Base-by-base conservation (phyloP, 2,888 invertebrate genomes). In the Andrena minutula region DNA sequence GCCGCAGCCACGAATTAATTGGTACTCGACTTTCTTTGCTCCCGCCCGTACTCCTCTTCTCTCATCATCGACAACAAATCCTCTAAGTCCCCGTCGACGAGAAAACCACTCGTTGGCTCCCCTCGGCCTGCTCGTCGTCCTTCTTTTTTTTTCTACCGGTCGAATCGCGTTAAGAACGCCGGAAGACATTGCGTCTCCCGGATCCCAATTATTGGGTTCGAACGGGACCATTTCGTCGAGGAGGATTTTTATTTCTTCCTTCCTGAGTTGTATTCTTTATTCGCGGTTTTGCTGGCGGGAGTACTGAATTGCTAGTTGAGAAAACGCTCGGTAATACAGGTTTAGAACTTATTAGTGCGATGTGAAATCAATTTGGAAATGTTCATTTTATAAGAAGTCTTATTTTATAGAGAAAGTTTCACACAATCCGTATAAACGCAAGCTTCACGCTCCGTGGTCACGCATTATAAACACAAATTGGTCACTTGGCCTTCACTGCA, bases 1-100 rank as follows among this genome's bases (percentile, higher is more conserved):
- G 82, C 70, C 79, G 75, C 81, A 73, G 78, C 87, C 87, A 74
- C 86, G 85, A 87, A 80, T 86, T 88, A 88, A 88, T 88, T 88
- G 88, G 87, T 79, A 76, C 87, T 88, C 88, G 86, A 88, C 82
- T 83, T 86, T 83, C 83, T 79, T 82, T 74, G 61, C 30, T 61
- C 3, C 58, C 61, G 51, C 58, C 28, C 60, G 47, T 28, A 60
- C 30, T 47, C n/a, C 32, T 30, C 47, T 7, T 32, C 30, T 53
- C 49, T 23, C 68, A 63, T 63, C 82, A 61, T 74, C 77, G 74
- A 74, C 78, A 82, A 82, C 83, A 82, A 83, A 82, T 79, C 82
- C 83, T 75, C 78, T 79, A 82, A 83, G 83, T 78, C 82, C 75
- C 79, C 78, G 16, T 79, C 68, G 76, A 74, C 75, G 68, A 68